Evolutionary conservation across 2,888 invertebrate genomes (phyloP).

Genomic region (Philhelius pedissequus): DNA sequence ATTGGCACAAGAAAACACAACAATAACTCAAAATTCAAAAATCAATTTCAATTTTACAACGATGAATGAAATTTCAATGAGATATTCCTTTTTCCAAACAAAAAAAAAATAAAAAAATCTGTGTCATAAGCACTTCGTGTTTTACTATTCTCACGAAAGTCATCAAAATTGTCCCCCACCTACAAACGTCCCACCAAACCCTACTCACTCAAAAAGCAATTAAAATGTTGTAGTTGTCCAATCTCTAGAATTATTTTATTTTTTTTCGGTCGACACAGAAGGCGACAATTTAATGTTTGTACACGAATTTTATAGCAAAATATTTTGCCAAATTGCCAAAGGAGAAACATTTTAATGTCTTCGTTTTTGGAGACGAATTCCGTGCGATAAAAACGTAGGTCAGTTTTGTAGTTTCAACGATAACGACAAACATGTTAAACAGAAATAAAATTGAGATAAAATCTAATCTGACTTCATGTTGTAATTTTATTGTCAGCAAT

Average conservation of each 20-base stretch:
- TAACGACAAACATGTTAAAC: background rate
- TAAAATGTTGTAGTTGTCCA: constrained; percentile 5
- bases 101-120: too few species aligned
- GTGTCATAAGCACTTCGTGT: background rate
- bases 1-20: constrained; percentile 10
- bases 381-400: background rate
- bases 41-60: background rate
- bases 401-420: background rate
- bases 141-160: background rate
- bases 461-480: background rate
- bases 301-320: background rate
- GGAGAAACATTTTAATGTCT: constrained; percentile 2
- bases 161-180: background rate
- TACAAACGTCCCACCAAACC: background rate
- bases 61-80: background rate
- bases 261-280: background rate
- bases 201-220: background rate
- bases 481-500: background rate
- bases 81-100: background rate
- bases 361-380: background rate
- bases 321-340: background rate
- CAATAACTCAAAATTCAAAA: background rate
- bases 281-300: background rate
- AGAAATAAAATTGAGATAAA: constrained; percentile 1
- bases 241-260: background rate